These are phyloP conservation scores for Dolichopus griseipennis DNA, from an alignment of 2,888 invertebrate genomes.

Conservation along the genomic window DNA sequence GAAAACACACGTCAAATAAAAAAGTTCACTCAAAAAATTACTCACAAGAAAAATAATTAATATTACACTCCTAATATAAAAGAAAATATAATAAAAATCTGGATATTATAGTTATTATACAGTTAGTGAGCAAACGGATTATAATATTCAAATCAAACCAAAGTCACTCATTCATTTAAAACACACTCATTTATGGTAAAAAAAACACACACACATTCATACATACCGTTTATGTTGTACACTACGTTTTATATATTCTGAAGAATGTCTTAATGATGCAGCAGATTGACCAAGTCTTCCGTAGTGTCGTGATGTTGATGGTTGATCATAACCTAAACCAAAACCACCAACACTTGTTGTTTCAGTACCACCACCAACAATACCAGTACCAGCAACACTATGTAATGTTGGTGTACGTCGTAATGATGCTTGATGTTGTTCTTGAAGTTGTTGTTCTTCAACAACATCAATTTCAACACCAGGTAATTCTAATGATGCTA, in stretches of 20 bases:
- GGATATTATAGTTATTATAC: too few species aligned
- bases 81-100: too few species aligned
- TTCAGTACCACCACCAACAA: constrained; percentile 28
- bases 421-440: constrained; percentile 30
- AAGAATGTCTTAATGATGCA: constrained; percentile 32
- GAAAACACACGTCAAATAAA: too few species aligned
- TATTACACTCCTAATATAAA: too few species aligned
- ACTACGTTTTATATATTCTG: constrained; percentile 31
- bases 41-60: too few species aligned
- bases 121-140: too few species aligned
- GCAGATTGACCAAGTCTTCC: constrained; percentile 35
- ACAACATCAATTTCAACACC: constrained; percentile 41
- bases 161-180: not conserved
- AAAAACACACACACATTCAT: constrained; percentile 10
- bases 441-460: constrained; percentile 31
- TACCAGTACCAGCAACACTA: constrained; percentile 32
- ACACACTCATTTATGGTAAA: too few species aligned
- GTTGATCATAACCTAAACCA: constrained; percentile 23
- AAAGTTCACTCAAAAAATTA: too few species aligned
- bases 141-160: too few species aligned
- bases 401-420: constrained; percentile 31
- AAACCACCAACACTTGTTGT: constrained; percentile 26
- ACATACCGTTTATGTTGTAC: constrained; percentile 43
- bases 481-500: constrained; percentile 41
- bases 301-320: constrained; percentile 28